These are phyloP conservation scores for Eupsilia transversa DNA, from an alignment of 2,888 invertebrate genomes.

Conservation along the genomic window DNA sequence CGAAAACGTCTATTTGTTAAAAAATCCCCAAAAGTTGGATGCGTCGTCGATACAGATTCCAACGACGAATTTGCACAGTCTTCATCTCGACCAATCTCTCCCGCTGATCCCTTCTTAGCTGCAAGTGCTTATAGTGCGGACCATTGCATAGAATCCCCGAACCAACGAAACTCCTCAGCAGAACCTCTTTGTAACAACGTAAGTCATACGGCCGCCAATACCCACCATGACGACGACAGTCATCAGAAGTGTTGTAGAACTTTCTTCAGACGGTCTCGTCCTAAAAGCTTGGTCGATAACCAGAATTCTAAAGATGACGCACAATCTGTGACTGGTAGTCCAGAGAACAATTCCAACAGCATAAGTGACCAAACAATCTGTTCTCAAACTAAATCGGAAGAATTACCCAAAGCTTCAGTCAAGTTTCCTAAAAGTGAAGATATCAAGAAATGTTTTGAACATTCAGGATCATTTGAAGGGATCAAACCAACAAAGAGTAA, in stretches of 20 bases:
- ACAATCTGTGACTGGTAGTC: slow-evolving; percentile 82
- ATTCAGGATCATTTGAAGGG: slow-evolving; percentile 88
- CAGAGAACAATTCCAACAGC: slow-evolving; percentile 84
- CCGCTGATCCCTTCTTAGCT: slow-evolving; percentile 87
- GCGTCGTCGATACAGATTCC: slow-evolving; percentile 88
- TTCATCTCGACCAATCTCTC: slow-evolving; percentile 87
- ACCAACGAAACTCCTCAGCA: slow-evolving; percentile 73
- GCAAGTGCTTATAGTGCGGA: slow-evolving; percentile 83
- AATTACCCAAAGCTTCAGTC: slow-evolving; percentile 85
- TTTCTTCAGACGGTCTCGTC: slow-evolving; percentile 86
- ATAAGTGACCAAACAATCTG: slow-evolving; percentile 81
- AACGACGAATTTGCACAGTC: slow-evolving; percentile 86
- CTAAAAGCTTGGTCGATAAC: slow-evolving; percentile 84
- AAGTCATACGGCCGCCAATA: slow-evolving; percentile 71
- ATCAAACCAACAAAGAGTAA: slow-evolving; percentile 86
- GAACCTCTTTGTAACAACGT: slow-evolving; percentile 76
- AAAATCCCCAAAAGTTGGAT: slow-evolving; percentile 89
- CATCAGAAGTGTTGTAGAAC: slow-evolving; percentile 86
- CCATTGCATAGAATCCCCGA: slow-evolving; percentile 72
- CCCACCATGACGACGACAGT: slow-evolving; percentile 80
- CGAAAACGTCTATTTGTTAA: slow-evolving; percentile 88
- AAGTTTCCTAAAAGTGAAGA: slow-evolving; percentile 86
- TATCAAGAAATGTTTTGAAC: slow-evolving; percentile 84
- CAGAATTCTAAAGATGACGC: slow-evolving; percentile 79
- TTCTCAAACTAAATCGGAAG: slow-evolving; percentile 84